These are phyloP conservation scores for Okamejei kenojei DNA, from an alignment of 2,797 vertebrate genomes.

Conservation along the genomic window DNA sequence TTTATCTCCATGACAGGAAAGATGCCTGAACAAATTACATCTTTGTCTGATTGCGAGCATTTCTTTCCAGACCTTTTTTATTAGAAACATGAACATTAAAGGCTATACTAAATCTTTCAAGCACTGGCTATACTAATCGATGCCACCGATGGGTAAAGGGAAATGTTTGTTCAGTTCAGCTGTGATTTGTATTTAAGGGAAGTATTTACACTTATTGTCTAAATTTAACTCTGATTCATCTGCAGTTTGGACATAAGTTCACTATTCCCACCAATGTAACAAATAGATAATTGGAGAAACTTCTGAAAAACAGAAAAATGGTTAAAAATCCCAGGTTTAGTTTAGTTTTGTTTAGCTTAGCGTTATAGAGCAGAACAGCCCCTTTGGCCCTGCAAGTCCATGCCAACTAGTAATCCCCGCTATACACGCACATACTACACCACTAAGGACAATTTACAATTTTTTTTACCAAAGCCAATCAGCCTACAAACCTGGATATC, in stretches of 20 bases:
- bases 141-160: background rate
- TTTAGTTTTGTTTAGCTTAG: no score
- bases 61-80: background rate
- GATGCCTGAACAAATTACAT: background rate
- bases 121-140: background rate
- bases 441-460: no score
- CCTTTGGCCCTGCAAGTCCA: no score
- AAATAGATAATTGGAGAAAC: background rate
- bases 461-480: no score
- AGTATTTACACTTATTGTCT: background rate
- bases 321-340: background rate
- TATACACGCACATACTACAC: no score
- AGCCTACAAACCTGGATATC: no score
- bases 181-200: background rate
- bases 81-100: background rate
- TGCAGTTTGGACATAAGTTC: background rate
- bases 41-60: constrained; percentile 6
- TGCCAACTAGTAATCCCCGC: no score
- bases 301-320: background rate
- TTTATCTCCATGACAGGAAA: no score
- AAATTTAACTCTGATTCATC: constrained; percentile 24
- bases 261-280: background rate
- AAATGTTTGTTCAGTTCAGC: constrained; percentile 23
- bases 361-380: no score
- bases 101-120: constrained; percentile 3